Base-by-base conservation (phyloP, 2,797 vertebrate species). In the Chaetodon trifasciatus region DNA sequence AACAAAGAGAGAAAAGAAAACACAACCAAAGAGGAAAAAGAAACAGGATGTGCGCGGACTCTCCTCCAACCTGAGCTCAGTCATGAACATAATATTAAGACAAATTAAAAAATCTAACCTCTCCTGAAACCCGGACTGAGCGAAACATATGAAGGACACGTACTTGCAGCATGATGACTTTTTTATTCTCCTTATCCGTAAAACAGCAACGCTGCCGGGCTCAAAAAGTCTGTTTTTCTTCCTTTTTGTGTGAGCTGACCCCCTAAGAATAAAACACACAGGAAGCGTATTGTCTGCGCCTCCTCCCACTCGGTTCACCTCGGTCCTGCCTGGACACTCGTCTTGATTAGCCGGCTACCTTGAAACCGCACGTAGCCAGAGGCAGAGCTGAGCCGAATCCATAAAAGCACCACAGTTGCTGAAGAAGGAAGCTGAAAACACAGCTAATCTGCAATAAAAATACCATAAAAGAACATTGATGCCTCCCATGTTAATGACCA, bases 281-380 rank as follows among this genome's bases (percentile, higher is more conserved):
- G 78, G 70, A 81, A 82, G 78, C 52, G 47, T 55, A 49, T 79
- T 74, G 74, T 81, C 40, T 65, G 28, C 6, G 8, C 52, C 64
- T 35, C 81, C 70, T 58, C 83, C 74, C 55, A 3, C 40, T 42
- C 24, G 1, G 55, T 75, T 86, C 63, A 46, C 71, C 70, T 7
- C 13, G 3, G 21, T n/a, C 74, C 64, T 42, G 46, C 55, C 65
- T 56, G 53, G 1, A 74, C 82, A 82, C 74, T 87, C 76, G 44
- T 86, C 81, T 83, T 88, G 85, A 89, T 90, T 83, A 74, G 78
- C 75, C 13, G 74, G 82, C 84, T 77, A 61, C 57, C 88, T 83
- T 81, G 55, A 88, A 88, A 67, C 42, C 12, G 67, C 74, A 55
- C 16, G 39, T 66, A 76, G 83, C 82, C 8, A 1, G 24, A 62